Evolutionary conservation across 2,888 invertebrate species (phyloP).

Genomic region (Agrochola macilenta): DNA sequence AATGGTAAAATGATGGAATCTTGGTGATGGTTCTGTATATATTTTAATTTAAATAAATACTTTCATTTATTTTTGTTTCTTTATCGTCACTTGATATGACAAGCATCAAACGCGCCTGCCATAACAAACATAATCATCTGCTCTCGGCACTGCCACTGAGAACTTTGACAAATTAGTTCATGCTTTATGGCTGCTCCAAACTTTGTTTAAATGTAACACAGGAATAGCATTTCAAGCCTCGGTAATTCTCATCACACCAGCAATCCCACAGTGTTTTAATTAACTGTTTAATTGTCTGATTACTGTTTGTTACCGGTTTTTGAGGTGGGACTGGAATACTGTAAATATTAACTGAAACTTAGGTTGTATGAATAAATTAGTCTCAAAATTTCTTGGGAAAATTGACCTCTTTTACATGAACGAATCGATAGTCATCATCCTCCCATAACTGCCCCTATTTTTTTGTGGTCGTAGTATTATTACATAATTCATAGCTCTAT

Average conservation of each 20-base stretch:
- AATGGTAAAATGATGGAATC: not conserved
- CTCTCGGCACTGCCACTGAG: slow-evolving; percentile 75
- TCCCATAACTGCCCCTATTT: too few species aligned
- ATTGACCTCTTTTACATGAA: not conserved
- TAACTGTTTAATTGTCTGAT: slow-evolving; percentile 39
- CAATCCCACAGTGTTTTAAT: slow-evolving; percentile 38
- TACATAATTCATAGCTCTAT: not conserved
- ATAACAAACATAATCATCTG: slow-evolving; percentile 63
- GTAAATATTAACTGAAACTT: too few species aligned
- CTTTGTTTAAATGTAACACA: slow-evolving; percentile 74
- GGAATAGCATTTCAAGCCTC: slow-evolving; percentile 64
- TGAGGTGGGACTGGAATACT: too few species aligned
- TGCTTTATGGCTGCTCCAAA: slow-evolving; percentile 82
- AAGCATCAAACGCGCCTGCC: slow-evolving; percentile 47
- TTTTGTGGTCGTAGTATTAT: too few species aligned
- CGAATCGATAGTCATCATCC: not conserved
- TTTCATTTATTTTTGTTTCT: too few species aligned
- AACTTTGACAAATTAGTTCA: slow-evolving; percentile 87
- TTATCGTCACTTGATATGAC: not conserved
- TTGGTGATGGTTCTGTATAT: not conserved
- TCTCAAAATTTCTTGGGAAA: too few species aligned
- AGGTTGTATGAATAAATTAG: too few species aligned
- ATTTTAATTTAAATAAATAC: not conserved
- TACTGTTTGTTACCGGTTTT: not conserved
- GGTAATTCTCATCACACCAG: slow-evolving; percentile 61